A percentile compares a stretch with the other conserved stretches of the same genome.
Evolutionary conservation across 2,797 vertebrate species (phyloP).

Genomic region (Choloepus didactylus): DNA sequence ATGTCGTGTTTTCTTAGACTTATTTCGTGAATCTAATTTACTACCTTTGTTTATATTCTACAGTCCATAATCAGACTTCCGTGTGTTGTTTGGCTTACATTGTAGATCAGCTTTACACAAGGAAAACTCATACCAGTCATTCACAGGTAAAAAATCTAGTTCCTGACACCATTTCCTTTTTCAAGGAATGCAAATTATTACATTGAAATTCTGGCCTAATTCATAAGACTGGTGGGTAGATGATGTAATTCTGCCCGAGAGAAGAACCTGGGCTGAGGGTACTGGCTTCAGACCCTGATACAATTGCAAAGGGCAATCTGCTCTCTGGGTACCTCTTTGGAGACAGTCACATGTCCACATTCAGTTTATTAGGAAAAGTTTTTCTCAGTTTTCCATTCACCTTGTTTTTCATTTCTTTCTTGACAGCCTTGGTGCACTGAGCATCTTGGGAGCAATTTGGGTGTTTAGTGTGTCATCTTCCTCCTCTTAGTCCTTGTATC

Average conservation of each 20-base stretch:
- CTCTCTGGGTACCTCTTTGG: neutral
- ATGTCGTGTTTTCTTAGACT: neutral
- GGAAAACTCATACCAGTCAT: neutral
- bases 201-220: neutral
- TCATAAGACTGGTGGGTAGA: neutral
- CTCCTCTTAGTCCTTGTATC: neutral
- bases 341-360: neutral
- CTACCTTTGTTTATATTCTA: neutral
- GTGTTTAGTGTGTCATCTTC: neutral
- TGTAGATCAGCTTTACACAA: neutral
- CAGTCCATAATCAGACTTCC: neutral
- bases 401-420: neutral
- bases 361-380: neutral
- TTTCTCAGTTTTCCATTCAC: neutral
- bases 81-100: neutral
- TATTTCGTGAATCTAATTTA: neutral
- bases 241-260: neutral
- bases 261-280: rapidly evolving
- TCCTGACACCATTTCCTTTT: neutral
- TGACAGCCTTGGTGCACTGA: neutral
- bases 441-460: neutral
- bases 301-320: rapidly evolving
- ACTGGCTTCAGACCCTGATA: neutral
- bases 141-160: neutral
- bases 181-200: neutral